Evolutionary conservation across 2,113 vertebrate species (phyloP).

Genomic region (Sceloporus undulatus): DNA sequence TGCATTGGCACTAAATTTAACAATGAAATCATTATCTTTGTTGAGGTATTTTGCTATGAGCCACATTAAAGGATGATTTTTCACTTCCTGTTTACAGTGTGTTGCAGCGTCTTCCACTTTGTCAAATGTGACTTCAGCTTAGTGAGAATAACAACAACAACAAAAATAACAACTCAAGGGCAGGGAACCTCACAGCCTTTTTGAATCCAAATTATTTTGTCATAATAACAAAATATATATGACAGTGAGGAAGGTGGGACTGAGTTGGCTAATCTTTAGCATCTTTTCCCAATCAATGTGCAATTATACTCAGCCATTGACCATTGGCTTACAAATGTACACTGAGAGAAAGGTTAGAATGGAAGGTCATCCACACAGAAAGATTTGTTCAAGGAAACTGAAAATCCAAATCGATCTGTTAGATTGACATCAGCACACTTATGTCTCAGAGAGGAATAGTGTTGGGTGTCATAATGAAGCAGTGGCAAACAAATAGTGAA

Average conservation of each 20-base stretch:
- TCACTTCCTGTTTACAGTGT: conserved; percentile 38
- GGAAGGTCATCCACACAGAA: background rate
- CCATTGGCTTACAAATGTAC: conserved; percentile 4
- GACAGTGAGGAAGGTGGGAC: background rate
- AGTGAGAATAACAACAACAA: conserved; percentile 42
- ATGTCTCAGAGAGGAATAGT: background rate
- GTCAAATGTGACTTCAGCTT: conserved; percentile 36
- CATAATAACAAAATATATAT: conserved; percentile 25
- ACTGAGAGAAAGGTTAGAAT: background rate
- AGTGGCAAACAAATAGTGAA: background rate
- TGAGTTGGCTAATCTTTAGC: background rate
- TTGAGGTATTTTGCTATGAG: conserved; percentile 67
- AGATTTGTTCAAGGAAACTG: background rate
- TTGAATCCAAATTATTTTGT: background rate
- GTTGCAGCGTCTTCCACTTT: conserved; percentile 51
- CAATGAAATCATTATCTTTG: conserved; percentile 55
- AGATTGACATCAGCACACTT: background rate
- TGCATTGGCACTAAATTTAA: conserved; percentile 56
- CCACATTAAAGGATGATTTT: conserved; percentile 65
- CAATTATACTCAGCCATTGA: background rate
- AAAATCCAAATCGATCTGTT: conserved; percentile 3
- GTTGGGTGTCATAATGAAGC: background rate
- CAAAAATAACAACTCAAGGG: background rate
- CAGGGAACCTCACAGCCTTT: background rate
- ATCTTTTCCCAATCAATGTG: background rate